Evolutionary conservation across 2,113 vertebrate genomes (phyloP).

Genomic region (Hylia prasina): DNA sequence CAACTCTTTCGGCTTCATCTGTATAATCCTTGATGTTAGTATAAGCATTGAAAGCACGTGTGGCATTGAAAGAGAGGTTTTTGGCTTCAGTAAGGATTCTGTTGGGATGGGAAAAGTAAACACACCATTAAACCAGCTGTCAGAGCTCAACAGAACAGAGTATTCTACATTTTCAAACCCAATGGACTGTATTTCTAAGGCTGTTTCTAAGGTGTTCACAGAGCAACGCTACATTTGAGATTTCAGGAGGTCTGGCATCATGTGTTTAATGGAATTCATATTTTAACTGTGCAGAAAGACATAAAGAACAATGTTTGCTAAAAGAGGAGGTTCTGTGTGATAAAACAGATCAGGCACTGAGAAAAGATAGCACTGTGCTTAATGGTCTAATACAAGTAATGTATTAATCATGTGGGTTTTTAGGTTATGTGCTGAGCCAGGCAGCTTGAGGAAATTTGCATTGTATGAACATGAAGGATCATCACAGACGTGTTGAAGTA

Average conservation of each 20-base stretch:
- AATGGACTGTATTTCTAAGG: background rate
- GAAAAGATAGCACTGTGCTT: background rate
- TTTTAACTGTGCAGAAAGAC: background rate
- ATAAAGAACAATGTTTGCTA: background rate
- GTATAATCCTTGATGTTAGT: slow-evolving; percentile 91
- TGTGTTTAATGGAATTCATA: background rate
- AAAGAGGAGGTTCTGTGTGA: background rate
- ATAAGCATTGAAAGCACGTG: slow-evolving; percentile 94
- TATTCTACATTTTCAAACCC: background rate
- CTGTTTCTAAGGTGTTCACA: background rate
- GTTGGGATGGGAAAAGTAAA: slow-evolving; percentile 36
- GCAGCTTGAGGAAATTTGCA: background rate
- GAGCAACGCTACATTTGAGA: background rate
- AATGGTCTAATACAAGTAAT: background rate
- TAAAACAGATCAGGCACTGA: background rate
- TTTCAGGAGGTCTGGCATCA: background rate
- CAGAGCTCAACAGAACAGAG: background rate
- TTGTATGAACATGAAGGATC: background rate
- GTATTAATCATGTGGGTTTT: background rate
- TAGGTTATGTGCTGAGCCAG: background rate
- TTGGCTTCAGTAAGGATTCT: slow-evolving; percentile 95
- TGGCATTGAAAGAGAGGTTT: slow-evolving; percentile 97
- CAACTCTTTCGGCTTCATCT: slow-evolving; percentile 87
- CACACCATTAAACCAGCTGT: background rate
- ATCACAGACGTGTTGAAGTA: background rate